phyloP scores from a whole-genome alignment of 1,140 invertebrate species.

The Zaprionus capensis region DNA sequence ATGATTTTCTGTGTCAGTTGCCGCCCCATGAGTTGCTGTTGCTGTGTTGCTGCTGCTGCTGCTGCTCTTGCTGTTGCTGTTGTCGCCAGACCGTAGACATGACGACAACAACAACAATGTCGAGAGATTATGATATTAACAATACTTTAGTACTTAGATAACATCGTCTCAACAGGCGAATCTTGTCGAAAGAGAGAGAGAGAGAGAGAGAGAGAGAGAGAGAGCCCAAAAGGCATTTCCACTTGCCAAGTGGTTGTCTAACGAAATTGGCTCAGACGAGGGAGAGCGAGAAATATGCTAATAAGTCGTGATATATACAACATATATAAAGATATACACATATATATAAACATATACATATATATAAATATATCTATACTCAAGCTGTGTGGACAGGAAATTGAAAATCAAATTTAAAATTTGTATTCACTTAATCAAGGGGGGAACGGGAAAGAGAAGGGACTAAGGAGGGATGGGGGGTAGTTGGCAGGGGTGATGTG shows the following conservation, averaged over 20 bases:
- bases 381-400: background rate
- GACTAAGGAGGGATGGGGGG: too few species aligned
- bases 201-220: background rate
- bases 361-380: background rate
- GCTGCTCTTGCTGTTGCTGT: background rate
- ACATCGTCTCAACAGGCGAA: conserved; percentile 10
- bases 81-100: conserved; percentile 5
- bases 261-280: background rate
- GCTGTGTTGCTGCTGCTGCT: background rate
- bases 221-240: background rate
- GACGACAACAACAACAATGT: background rate
- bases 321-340: background rate
- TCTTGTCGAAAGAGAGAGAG: background rate
- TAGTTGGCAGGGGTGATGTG: background rate
- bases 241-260: background rate
- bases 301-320: background rate
- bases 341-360: background rate
- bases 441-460: background rate
- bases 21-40: background rate
- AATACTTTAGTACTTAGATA: conserved; percentile 9
- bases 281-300: background rate
- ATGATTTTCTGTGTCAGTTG: background rate
- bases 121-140: conserved; percentile 3
- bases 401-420: conserved; percentile 2
- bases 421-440: conserved; percentile 15